A percentile compares a stretch with the other conserved stretches of the same genome.
Conservation (phyloP, 1,140 invertebrate species). For the Bathynomus jamesi region DNA sequence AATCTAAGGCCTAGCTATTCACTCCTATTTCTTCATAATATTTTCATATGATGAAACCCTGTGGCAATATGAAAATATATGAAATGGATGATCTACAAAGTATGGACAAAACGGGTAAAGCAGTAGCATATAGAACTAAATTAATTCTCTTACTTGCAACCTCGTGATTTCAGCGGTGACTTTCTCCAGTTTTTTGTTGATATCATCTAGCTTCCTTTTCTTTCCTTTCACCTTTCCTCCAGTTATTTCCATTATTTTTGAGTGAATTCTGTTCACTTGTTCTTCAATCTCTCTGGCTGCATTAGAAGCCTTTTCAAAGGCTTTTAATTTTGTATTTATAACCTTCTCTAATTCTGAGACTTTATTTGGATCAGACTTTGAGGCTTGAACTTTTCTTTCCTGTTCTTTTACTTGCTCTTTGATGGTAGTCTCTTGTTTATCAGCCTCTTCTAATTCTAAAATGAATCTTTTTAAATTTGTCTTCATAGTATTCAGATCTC, state of each 20-base stretch:
- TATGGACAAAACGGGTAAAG: too few relatives aligned
- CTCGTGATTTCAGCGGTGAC: constrained; percentile 34
- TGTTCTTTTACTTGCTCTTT: constrained; percentile 62
- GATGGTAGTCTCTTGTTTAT: constrained; percentile 50
- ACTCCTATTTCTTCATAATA: too few relatives aligned
- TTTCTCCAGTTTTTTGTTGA: constrained; percentile 63
- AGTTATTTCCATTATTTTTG: constrained; percentile 67
- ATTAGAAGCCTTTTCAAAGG: constrained; percentile 53
- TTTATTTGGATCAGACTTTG: constrained; percentile 55
- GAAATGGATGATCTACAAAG: too few relatives aligned
- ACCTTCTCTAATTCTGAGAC: constrained; percentile 43
- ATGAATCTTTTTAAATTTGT: constrained; percentile 47
- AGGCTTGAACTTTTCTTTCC: constrained; percentile 55
- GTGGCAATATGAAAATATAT: too few relatives aligned
- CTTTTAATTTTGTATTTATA: constrained; percentile 39
- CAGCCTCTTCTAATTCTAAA: constrained; percentile 51
- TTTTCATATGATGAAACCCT: too few relatives aligned
- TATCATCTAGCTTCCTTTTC: constrained; percentile 60
- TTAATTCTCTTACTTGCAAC: constrained; percentile 28
- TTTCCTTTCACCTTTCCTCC: constrained; percentile 60
- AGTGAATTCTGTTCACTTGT: constrained; percentile 56
- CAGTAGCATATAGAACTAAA: too few relatives aligned
- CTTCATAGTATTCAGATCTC: constrained; percentile 48
- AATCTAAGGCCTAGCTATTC: too few relatives aligned
- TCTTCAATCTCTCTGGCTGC: constrained; percentile 53